A percentile compares a stretch with the other conserved stretches of the same genome.
Conservation (phyloP, 2,888 invertebrate species). For the Ormyrus rosae region DNA sequence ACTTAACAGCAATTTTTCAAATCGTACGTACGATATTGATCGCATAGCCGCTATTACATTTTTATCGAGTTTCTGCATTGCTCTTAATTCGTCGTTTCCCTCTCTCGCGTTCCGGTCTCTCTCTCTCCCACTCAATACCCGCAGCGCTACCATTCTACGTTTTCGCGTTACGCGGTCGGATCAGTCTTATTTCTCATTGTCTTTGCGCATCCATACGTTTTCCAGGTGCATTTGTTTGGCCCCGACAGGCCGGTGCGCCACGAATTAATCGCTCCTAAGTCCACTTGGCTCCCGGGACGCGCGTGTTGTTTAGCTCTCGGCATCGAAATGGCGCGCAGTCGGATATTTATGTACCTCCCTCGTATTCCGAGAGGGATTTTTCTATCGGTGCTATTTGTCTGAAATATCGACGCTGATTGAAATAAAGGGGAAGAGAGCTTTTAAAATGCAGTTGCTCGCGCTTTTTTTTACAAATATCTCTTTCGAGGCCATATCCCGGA, state of each 20-base stretch:
- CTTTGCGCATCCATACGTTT: conserved; percentile 38
- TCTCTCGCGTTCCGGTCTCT: not conserved
- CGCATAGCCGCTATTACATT: not conserved
- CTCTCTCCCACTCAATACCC: not conserved
- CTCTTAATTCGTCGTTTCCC: conserved; percentile 19
- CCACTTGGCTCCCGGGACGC: not conserved
- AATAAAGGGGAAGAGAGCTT: too few relatives aligned
- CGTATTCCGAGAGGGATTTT: too few relatives aligned
- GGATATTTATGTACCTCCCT: too few relatives aligned
- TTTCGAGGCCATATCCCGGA: too few relatives aligned
- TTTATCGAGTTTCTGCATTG: not conserved
- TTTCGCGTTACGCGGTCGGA: not conserved
- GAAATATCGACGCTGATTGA: too few relatives aligned
- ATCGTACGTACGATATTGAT: not conserved
- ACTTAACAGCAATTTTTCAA: not conserved
- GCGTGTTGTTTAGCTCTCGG: too few relatives aligned
- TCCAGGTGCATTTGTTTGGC: conserved; percentile 34
- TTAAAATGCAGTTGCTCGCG: too few relatives aligned
- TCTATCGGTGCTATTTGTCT: too few relatives aligned
- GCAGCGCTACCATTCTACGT: too few relatives aligned
- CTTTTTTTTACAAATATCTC: too few relatives aligned
- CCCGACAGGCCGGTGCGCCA: conserved; percentile 19
- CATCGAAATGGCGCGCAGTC: too few relatives aligned
- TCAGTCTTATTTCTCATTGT: conserved; percentile 42
- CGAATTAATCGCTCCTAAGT: conserved; percentile 45